These are phyloP conservation scores for Eidolon dupreanum DNA, from an alignment of 2,797 vertebrate genomes.

Conservation along the genomic window DNA sequence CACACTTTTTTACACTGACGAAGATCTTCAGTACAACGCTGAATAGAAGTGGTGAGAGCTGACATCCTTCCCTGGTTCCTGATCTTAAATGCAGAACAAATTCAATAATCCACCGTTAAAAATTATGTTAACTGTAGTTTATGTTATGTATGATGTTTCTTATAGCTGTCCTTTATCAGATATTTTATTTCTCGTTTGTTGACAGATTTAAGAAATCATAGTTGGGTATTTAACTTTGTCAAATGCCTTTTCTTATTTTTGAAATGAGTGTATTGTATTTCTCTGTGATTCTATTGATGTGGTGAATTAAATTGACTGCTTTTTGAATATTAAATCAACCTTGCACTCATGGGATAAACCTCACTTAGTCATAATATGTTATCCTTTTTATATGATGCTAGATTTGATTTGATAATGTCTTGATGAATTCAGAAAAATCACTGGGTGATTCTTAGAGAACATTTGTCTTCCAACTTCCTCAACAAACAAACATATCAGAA, in stretches of 20 bases:
- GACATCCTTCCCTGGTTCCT: background rate
- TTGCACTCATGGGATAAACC: background rate
- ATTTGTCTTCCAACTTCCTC: background rate
- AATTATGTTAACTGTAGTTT: background rate
- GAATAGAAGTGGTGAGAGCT: background rate
- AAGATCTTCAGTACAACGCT: background rate
- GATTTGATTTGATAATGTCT: background rate
- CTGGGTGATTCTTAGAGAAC: background rate
- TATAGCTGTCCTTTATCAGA: background rate
- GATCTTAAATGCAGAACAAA: background rate
- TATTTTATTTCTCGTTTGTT: background rate
- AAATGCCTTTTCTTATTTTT: constrained; percentile 13
- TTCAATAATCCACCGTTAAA: background rate
- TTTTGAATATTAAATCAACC: background rate
- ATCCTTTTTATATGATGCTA: background rate
- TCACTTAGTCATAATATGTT: background rate
- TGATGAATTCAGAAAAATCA: background rate
- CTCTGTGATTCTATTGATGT: background rate
- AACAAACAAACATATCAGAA: background rate
- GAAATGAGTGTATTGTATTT: background rate
- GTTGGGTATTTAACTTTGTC: background rate
- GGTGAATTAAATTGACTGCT: background rate
- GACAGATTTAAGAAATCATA: background rate
- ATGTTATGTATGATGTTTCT: background rate
- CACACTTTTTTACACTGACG: background rate